Evolutionary conservation across 2,888 invertebrate species (phyloP).

Genomic region (Parnassius apollo): DNA sequence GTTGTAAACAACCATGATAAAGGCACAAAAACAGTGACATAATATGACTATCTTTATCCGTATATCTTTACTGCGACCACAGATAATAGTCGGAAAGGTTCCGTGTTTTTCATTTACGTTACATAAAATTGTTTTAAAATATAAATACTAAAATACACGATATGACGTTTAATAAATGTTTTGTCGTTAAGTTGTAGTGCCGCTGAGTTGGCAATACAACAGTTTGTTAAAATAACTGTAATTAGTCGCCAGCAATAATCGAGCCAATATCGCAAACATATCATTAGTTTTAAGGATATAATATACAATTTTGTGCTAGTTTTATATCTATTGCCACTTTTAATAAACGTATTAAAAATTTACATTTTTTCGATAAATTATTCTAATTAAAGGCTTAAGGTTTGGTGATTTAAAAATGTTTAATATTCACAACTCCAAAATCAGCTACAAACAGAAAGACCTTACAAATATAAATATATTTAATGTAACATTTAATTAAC

Average conservation of each 20-base stretch:
- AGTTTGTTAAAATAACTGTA: background rate
- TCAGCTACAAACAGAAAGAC: no score
- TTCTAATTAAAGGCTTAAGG: conserved; percentile 1
- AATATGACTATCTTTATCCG: no score
- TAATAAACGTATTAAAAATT: conserved; percentile 19
- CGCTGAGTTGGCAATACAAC: background rate
- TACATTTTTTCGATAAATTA: conserved; percentile 11
- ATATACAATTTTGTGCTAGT: conserved; percentile 50
- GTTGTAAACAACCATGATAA: no score
- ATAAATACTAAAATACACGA: conserved; percentile 6
- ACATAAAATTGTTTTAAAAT: background rate
- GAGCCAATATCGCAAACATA: conserved; percentile 75
- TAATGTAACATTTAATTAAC: no score
- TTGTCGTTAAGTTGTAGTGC: background rate
- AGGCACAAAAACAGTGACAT: no score
- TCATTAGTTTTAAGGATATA: conserved; percentile 64
- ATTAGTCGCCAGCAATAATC: conserved; percentile 55
- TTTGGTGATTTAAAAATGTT: no score
- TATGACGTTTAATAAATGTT: background rate
- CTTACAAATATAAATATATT: no score
- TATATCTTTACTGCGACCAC: no score
- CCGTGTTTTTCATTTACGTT: no score
- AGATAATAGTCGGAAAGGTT: no score
- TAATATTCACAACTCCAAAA: no score
- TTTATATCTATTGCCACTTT: conserved; percentile 38